A percentile compares a stretch with the other conserved stretches of the same genome.
These are phyloP conservation scores for Odontamblyopus lacepedii DNA, from an alignment of 2,797 vertebrate species.

Conservation along the genomic window DNA sequence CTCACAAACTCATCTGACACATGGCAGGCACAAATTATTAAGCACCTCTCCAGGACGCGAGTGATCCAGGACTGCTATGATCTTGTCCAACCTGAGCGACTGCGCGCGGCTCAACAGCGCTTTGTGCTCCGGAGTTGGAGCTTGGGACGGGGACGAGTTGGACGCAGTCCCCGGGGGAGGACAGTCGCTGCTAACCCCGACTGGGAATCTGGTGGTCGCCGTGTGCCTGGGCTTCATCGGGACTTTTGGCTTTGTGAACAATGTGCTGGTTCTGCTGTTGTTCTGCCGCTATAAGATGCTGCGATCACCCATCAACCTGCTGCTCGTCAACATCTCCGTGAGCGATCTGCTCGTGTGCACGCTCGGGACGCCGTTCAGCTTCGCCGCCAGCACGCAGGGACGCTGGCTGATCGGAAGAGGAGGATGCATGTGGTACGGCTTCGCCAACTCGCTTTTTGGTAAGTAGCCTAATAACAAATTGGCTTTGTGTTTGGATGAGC, in stretches of 20 bases:
- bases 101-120: constrained; percentile 69
- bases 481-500: neutral
- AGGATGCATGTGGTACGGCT: constrained; percentile 86
- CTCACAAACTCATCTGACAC: constrained; percentile 3
- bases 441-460: constrained; percentile 84
- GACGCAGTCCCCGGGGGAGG: constrained; percentile 32
- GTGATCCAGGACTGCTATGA: constrained; percentile 67
- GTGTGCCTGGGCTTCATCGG: constrained; percentile 81
- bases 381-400: constrained; percentile 83
- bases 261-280: constrained; percentile 80
- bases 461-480: constrained; percentile 48
- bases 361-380: constrained; percentile 85
- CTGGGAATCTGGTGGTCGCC: constrained; percentile 78
- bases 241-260: constrained; percentile 77
- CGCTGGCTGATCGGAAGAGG: constrained; percentile 80
- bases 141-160: constrained; percentile 56
- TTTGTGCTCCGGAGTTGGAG: constrained; percentile 67
- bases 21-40: constrained; percentile 49
- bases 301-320: constrained; percentile 85
- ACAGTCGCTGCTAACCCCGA: constrained; percentile 68
- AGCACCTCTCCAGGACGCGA: constrained; percentile 27
- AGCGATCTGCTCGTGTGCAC: constrained; percentile 85
- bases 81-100: constrained; percentile 76
- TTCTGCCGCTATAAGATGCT: constrained; percentile 81
- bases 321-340: constrained; percentile 82